Conservation (phyloP, 2,888 invertebrate genomes). For the Acrobasis suavella region DNA sequence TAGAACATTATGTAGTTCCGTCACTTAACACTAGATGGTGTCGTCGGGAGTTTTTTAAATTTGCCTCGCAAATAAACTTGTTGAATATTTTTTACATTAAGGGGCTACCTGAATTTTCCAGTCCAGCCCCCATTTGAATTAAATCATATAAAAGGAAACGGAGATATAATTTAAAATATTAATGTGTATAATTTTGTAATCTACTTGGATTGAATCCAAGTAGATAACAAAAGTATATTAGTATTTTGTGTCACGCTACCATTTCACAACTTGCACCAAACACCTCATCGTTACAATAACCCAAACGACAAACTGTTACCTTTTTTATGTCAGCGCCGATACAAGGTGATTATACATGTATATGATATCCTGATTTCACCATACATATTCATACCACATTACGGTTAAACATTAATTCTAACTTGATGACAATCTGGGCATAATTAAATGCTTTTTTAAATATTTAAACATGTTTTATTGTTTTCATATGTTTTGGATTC, state of each 20-base stretch:
- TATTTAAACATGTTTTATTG: slow-evolving; percentile 3
- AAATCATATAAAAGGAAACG: no score
- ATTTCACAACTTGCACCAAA: slow-evolving; percentile 29
- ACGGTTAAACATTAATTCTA: slow-evolving; percentile 29
- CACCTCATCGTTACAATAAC: not conserved
- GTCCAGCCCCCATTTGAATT: no score
- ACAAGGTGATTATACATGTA: slow-evolving; percentile 36
- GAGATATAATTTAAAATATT: no score
- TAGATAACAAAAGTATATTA: no score
- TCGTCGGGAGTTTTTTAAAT: no score
- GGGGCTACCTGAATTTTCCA: no score
- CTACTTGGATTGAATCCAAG: no score
- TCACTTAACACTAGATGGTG: no score
- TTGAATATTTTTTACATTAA: no score
- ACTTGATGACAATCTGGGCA: slow-evolving; percentile 6
- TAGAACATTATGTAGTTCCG: no score
- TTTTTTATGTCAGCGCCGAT: slow-evolving; percentile 36
- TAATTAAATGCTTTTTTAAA: slow-evolving; percentile 13
- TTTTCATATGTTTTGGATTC: not conserved
- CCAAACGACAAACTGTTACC: slow-evolving; percentile 32
- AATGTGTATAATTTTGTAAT: no score
- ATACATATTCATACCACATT: slow-evolving; percentile 48
- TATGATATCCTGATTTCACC: slow-evolving; percentile 38
- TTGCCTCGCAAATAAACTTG: no score
- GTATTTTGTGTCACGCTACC: slow-evolving; percentile 5